Evolutionary conservation across 2,113 vertebrate genomes (phyloP), one percentile per base, ranked within the genome.

Genomic region (Alethe castanea): DNA sequence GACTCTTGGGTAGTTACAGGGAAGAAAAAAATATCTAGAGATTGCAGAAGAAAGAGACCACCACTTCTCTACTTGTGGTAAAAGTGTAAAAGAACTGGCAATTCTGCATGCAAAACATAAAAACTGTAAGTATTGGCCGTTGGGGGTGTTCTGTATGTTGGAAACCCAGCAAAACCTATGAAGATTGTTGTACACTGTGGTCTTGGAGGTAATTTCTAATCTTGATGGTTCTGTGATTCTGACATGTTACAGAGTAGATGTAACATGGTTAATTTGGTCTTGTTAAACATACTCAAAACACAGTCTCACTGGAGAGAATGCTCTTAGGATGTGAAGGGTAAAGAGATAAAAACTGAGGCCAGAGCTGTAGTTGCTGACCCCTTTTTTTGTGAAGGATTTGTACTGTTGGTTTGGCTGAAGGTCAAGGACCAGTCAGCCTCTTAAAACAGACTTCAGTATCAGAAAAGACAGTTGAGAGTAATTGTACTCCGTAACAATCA

Each of bases 41-140:
- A 24, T 81, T 64, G 28, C 29, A 77, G 57, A 70, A 62, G 38
- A 67, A 57, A n/a, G 29, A 60, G 16, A 17, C 9, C 20, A 16
- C 23, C 10, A 56, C 29, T 81, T 81, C 33, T 61, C 18, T 64
- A 4, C 8, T 69, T 3, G 4, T 13, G 18, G 5, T 79, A 35
- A 26, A 81, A 88, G 15, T 77, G 26, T 29, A 29, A 66, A 66
- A 66, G 26, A 79, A 20, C 12, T 0, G 1, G 2, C 25, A 78
- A 4, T 70, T 54, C 10, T 65, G 11, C 4, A 2, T n/a, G n/a
- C 31, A 45, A 53, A 50, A 11, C 14, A 11, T 64, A 38, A 74
- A 79, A 79, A 44, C 1, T 0, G 1, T 56, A 52, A 61, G 29
- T 94, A 26, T 82, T 54, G 7, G 1, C 26, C 2, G 11, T 12